Conservation (phyloP, 2,888 invertebrate species). For the Mesorhabditis sp. region DNA sequence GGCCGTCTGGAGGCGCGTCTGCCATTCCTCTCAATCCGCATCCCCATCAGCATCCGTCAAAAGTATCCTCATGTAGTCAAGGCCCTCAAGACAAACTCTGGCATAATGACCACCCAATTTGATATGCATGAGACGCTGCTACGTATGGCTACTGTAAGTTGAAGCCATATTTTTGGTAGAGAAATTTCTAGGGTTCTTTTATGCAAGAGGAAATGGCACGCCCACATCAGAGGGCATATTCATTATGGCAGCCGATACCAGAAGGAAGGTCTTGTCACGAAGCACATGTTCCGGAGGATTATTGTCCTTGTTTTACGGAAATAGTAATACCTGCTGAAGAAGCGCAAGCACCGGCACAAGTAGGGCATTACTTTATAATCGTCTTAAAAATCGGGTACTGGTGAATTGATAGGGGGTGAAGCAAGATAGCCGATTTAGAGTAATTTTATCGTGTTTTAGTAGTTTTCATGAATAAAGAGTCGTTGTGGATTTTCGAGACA, state of each 20-base stretch:
- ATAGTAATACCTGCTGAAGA: slow-evolving; percentile 28
- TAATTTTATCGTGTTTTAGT: no score
- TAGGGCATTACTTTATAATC: background rate
- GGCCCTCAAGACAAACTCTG: slow-evolving; percentile 54
- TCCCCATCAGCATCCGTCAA: slow-evolving; percentile 54
- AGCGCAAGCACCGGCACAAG: slow-evolving; percentile 24
- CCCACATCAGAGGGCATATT: slow-evolving; percentile 15
- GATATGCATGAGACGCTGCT: slow-evolving; percentile 58
- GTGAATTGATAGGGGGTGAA: slow-evolving; percentile 9
- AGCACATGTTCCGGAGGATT: slow-evolving; percentile 44
- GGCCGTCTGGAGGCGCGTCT: slow-evolving; percentile 61
- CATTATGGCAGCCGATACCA: slow-evolving; percentile 30
- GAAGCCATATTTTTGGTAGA: no score
- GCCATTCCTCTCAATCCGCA: slow-evolving; percentile 58
- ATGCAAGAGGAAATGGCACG: no score
- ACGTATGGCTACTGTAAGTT: slow-evolving; percentile 23
- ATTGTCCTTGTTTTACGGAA: slow-evolving; percentile 44
- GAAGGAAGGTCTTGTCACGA: slow-evolving; percentile 29
- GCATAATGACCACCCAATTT: slow-evolving; percentile 60
- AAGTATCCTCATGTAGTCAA: slow-evolving; percentile 52
- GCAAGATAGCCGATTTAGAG: background rate
- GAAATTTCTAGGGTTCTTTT: background rate
- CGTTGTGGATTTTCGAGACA: no score
- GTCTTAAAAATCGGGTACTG: background rate
- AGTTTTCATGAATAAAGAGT: no score